These are phyloP conservation scores for Sapayoa aenigma DNA, from an alignment of 2,113 vertebrate species.

Conservation along the genomic window DNA sequence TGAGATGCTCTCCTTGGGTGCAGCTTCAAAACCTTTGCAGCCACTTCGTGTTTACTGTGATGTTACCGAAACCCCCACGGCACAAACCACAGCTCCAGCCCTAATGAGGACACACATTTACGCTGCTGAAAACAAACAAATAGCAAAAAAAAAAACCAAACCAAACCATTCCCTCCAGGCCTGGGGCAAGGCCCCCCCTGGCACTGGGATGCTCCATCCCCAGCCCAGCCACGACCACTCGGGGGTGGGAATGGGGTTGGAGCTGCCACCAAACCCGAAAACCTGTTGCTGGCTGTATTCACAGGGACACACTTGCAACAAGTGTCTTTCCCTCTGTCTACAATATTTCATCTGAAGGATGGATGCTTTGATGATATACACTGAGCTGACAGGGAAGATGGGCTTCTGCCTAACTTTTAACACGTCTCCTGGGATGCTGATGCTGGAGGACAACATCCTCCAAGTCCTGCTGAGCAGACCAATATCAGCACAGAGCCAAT, in stretches of 20 bases:
- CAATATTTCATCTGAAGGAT: neutral
- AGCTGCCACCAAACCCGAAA: neutral
- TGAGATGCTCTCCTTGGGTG: neutral
- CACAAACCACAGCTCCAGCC: neutral
- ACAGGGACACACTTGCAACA: neutral
- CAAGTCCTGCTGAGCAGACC: neutral
- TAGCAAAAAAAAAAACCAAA: neutral
- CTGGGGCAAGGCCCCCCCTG: neutral
- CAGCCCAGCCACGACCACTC: rapidly evolving
- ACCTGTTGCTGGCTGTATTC: neutral
- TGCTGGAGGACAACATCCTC: neutral
- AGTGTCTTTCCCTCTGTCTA: neutral
- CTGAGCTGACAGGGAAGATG: neutral
- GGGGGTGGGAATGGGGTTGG: rapidly evolving
- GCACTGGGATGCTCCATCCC: neutral
- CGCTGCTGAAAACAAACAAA: neutral
- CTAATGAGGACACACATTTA: neutral
- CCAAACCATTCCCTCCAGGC: neutral
- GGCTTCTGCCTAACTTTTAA: neutral
- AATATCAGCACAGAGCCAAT: neutral
- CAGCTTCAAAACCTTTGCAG: neutral
- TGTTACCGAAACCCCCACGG: neutral
- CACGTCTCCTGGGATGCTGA: neutral
- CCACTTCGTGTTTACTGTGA: neutral
- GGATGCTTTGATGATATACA: neutral